Percentiles rank a stretch among this genome's conserved stretches.
These are phyloP conservation scores for Oreochromis aureus DNA, from an alignment of 2,113 vertebrate species.

Conservation along the genomic window DNA sequence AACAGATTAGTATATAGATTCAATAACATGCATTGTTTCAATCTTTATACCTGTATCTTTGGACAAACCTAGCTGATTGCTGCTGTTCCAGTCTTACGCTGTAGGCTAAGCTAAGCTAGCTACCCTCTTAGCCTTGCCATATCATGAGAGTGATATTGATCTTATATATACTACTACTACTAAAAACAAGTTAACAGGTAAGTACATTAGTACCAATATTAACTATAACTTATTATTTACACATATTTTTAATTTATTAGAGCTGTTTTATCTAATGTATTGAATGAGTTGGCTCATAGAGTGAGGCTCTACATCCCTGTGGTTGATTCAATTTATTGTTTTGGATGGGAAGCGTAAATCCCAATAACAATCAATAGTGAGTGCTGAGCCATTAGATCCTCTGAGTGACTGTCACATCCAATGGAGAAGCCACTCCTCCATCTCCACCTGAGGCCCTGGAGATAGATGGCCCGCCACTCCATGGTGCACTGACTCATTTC, in stretches of 20 bases:
- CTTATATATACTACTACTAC: neutral
- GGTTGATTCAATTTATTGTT: conserved; percentile 32
- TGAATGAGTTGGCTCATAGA: neutral
- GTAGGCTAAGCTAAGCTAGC: neutral
- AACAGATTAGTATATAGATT: neutral
- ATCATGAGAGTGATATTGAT: neutral
- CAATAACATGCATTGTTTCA: neutral
- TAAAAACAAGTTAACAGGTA: neutral
- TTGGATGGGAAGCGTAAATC: conserved; percentile 43
- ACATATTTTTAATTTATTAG: neutral
- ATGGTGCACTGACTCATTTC: conserved; percentile 29
- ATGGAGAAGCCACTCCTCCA: conserved; percentile 23
- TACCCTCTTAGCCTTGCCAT: neutral
- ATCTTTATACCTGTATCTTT: neutral
- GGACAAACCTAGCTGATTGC: neutral
- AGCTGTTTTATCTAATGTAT: neutral
- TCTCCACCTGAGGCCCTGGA: conserved; percentile 41
- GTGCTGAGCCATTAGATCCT: conserved; percentile 15
- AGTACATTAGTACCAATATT: neutral
- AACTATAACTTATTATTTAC: neutral
- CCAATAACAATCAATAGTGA: conserved; percentile 32
- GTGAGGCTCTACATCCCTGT: neutral
- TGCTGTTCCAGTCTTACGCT: neutral
- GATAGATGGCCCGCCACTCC: conserved; percentile 52
- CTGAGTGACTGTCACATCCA: conserved; percentile 49